Evolutionary conservation across 1,140 invertebrate species (phyloP), one percentile per base, ranked within the genome.

Genomic region (Drosophila littoralis): DNA sequence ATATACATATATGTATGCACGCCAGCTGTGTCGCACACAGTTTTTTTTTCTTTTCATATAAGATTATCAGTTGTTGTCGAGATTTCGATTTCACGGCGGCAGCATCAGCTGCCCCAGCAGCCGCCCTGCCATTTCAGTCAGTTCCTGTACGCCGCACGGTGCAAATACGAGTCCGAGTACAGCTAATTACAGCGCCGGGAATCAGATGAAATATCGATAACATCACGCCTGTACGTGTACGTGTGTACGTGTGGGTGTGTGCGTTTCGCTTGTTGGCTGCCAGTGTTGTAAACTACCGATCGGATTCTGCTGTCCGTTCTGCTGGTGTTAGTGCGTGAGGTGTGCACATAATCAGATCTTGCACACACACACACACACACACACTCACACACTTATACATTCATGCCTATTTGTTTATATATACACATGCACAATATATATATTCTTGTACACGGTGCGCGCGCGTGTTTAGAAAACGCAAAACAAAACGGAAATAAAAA

Each of bases 11-110:
- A 13, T 13, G 1, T 33, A 13, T 45, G 8, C 42, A 55, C 63
- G 48, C 51, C 59, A 36, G 54, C 76, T 69, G 75, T 64, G 73
- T 77, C 75, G 79, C 79, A 86, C 51, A 28, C 22, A 5, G 22
- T 57, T 8, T 10, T 69, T 67, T 71, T 60, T 61, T 13, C 33
- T 13, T 12, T 70, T 68, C 66, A 45, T 58, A 77, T 71, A 66
- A 72, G 79, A 86, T 81, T 88, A 88, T 88, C 83, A 88, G 83
- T 88, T 83, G 79, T 89, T 88, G 83, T 77, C 58, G 72, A 83
- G 83, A 88, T 89, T 79, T 77, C 77, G 69, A 89, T 66, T 86
- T 74, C 63, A 79, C 79, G 72, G 82, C 76, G 50, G 42, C 60
- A 60, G 66, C 55, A 57, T 55, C 52, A 57, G 59, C 65, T 42